A percentile compares a stretch with the other conserved stretches of the same genome.
These are phyloP conservation scores for Lepidurus couesii DNA, from an alignment of 1,140 invertebrate species.

Conservation along the genomic window DNA sequence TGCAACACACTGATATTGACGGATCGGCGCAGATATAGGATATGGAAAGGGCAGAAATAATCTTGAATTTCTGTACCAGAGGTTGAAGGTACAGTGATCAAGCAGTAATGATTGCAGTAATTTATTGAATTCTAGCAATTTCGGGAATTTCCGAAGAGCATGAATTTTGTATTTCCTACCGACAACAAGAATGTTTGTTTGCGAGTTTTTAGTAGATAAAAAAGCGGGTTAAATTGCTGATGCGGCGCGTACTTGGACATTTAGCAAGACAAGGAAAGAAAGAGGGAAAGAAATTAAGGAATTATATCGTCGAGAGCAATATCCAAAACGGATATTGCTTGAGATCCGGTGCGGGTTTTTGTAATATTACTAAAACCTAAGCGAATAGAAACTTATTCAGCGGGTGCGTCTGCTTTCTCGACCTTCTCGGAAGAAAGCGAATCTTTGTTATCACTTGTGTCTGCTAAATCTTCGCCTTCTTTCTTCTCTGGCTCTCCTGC, in stretches of 20 bases:
- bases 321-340: background rate
- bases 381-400: background rate
- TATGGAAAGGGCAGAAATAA: too few species aligned
- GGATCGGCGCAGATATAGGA: too few species aligned
- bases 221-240: background rate
- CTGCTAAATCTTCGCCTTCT: background rate
- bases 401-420: constrained; percentile 6
- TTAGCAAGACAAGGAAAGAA: background rate
- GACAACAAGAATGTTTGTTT: background rate
- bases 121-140: too few species aligned
- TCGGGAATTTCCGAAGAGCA: background rate
- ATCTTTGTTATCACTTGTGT: constrained; percentile 26
- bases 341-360: background rate
- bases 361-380: background rate
- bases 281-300: background rate
- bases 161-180: background rate
- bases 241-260: background rate
- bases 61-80: too few species aligned
- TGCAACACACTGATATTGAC: too few species aligned
- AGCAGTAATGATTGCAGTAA: too few species aligned
- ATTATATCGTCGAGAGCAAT: background rate
- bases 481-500: background rate
- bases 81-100: too few species aligned
- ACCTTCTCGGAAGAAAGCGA: background rate
- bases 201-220: background rate